Evolutionary conservation across 2,113 vertebrate species (phyloP).

Genomic region (Xenus cinereus): DNA sequence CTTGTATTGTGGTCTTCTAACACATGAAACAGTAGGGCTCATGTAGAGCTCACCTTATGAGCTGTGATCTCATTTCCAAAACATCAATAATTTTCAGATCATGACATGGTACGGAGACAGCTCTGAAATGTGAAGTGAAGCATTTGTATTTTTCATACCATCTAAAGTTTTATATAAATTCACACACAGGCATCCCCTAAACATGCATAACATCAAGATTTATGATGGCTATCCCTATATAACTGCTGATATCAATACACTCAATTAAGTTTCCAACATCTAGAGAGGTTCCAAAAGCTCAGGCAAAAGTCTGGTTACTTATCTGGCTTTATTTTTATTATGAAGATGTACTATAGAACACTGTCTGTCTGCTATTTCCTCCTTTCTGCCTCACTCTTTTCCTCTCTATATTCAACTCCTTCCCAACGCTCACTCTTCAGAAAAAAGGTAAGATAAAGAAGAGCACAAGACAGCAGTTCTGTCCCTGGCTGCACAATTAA

Average conservation of each 20-base stretch:
- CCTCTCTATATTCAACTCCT: not conserved
- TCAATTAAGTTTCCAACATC: not conserved
- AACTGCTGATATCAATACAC: not conserved
- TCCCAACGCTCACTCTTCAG: not conserved
- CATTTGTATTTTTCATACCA: not conserved
- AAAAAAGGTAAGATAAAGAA: not conserved
- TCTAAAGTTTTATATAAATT: not conserved
- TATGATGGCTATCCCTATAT: not conserved
- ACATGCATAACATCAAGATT: not conserved
- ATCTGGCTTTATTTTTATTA: not conserved
- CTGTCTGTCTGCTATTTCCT: not conserved
- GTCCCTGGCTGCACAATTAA: not conserved
- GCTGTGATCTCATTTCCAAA: not conserved
- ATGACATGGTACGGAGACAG: not conserved
- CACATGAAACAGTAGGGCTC: not conserved
- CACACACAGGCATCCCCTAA: not conserved
- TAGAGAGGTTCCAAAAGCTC: not conserved
- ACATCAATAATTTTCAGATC: not conserved
- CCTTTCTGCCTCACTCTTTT: not conserved
- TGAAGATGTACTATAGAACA: not conserved
- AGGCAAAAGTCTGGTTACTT: not conserved
- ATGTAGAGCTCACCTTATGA: not conserved
- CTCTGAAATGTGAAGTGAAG: not conserved
- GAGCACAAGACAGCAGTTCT: not conserved
- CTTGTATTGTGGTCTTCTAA: not conserved